Conservation (phyloP, 2,888 invertebrate genomes). For the Endotricha flammealis region DNA sequence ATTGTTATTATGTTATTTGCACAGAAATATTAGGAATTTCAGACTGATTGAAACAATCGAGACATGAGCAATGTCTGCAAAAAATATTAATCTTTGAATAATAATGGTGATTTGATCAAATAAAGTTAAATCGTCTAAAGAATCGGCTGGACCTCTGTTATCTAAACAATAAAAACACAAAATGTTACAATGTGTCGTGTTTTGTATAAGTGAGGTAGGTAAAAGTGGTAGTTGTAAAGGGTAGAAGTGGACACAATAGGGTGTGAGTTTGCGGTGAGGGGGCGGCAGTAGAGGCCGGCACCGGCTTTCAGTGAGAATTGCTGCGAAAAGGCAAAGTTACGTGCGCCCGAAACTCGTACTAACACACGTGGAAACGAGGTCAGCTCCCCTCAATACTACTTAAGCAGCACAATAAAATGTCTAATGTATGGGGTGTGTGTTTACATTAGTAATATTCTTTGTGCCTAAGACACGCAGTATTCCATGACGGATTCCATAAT, state of each 20-base stretch:
- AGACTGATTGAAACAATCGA: too few relatives aligned
- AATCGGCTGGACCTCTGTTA: too few relatives aligned
- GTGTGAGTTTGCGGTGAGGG: conserved; percentile 51
- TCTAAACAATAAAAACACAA: conserved; percentile 17
- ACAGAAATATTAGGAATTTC: too few relatives aligned
- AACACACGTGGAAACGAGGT: conserved; percentile 44
- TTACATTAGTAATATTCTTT: too few relatives aligned
- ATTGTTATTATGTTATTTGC: too few relatives aligned
- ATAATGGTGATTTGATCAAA: too few relatives aligned
- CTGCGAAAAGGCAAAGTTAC: conserved; percentile 55
- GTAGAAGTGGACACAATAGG: conserved; percentile 52
- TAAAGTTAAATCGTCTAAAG: too few relatives aligned
- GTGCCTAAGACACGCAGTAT: too few relatives aligned
- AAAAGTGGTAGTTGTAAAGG: conserved; percentile 51
- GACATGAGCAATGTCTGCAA: too few relatives aligned
- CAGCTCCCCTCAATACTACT: conserved; percentile 35
- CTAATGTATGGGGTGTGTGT: not conserved
- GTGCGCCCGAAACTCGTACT: conserved; percentile 43
- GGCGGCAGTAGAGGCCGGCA: conserved; percentile 38
- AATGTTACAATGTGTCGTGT: conserved; percentile 19
- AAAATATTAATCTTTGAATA: too few relatives aligned
- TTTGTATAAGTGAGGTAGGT: conserved; percentile 34
- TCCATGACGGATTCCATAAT: too few relatives aligned
- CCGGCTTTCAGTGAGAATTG: conserved; percentile 47
- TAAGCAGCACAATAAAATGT: conserved; percentile 9